A percentile compares a stretch with the other conserved stretches of the same genome.
Conservation (phyloP, 2,888 invertebrate species). For the Brenthis daphne region DNA sequence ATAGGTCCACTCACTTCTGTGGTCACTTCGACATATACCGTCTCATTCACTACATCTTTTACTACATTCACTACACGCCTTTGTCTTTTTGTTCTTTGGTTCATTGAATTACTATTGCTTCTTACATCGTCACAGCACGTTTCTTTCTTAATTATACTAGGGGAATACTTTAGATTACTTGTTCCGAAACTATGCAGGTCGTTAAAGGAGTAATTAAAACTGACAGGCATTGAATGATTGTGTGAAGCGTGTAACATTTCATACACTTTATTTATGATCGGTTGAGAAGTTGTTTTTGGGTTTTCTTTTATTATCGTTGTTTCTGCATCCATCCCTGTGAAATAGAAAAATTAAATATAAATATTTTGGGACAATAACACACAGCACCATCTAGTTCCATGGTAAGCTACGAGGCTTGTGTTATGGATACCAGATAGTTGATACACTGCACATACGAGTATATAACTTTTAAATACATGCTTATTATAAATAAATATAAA, state of each 20-base stretch:
- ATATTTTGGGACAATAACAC: no score
- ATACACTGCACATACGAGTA: no score
- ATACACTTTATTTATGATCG: constrained; percentile 71
- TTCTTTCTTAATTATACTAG: constrained; percentile 45
- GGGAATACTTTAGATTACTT: constrained; percentile 44
- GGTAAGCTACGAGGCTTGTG: no score
- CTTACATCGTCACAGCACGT: constrained; percentile 48
- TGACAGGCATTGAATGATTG: constrained; percentile 52
- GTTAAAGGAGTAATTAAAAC: constrained; percentile 57
- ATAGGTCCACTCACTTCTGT: constrained; percentile 50
- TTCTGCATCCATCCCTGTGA: constrained; percentile 71
- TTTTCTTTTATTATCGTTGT: constrained; percentile 55
- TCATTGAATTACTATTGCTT: constrained; percentile 42
- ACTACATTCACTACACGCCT: constrained; percentile 59
- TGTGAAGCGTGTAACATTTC: constrained; percentile 66
- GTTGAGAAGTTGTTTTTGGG: constrained; percentile 52
- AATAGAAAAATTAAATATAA: constrained; percentile 28
- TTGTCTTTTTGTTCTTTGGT: constrained; percentile 53
- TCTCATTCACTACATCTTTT: constrained; percentile 48
- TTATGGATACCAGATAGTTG: no score
- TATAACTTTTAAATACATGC: no score
- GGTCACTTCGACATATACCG: constrained; percentile 47
- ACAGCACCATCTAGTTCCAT: no score
- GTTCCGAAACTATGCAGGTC: constrained; percentile 50
- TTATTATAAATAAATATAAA: no score